Evolutionary conservation across 2,797 vertebrate genomes (phyloP), one percentile per base, ranked within the genome.

Genomic region (Alosa sapidissima): DNA sequence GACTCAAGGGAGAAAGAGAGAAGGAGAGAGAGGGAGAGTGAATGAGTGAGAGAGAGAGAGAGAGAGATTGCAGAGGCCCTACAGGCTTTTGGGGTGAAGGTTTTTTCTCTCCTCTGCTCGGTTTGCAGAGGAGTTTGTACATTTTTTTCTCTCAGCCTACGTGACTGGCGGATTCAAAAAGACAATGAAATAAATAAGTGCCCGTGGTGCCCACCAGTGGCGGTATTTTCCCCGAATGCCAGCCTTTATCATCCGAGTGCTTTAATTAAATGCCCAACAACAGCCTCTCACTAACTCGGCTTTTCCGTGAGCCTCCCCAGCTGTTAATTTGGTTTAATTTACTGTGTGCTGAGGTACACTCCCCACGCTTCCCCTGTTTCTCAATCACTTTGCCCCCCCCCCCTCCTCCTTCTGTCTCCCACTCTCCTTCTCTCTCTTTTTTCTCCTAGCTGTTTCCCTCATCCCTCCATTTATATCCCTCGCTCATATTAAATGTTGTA

Each of bases 321-420:
- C 33, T 75, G 68, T 75, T 75, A 75, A 75, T 75, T 45, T 11
- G 36, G 13, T 75, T 75, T 45, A 16, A 75, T 75, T 75, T 75
- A 75, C 24, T 41, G 36, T 75, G 68, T 19, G 68, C 65, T 41
- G 33, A 72, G 65, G 33, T 16, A 36, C 13, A 28, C 68, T 75
- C 68, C 68, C 68, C 68, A 45, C 13, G 68, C 68, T 36, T 14
- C 68, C 14, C 16, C 33, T 75, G 33, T 41, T 41, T 75, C 33
- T 6, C 33, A 45, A 45, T 36, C 36, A 75, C 33, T 75, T 75
- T 75, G 3, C 13, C 33, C 16, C 49, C 49, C 49, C 49, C 48
- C 48, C 48, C 48, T 65, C 11, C n/a, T 65, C 24, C 28, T n/a
- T 9, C 3, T 33, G 28, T 33, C 13, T 75, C 13, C 14, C 65